phyloP scores from a whole-genome alignment of 2,797 vertebrate species.

The Siniperca undulata region DNA sequence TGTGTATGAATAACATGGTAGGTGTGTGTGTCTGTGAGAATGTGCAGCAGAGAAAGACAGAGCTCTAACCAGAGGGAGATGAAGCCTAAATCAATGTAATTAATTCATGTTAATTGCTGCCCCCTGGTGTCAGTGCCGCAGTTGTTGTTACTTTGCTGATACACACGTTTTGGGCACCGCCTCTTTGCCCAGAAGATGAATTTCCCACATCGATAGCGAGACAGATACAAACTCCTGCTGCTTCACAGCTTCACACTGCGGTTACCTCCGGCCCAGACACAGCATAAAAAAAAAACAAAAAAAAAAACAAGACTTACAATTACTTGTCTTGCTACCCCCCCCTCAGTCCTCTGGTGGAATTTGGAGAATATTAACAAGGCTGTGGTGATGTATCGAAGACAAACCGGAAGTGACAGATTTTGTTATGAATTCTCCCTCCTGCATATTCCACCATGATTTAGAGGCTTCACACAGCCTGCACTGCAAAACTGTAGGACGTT shows the following conservation, averaged over 20 bases:
- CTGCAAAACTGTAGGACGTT: conserved; percentile 67
- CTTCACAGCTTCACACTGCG: conserved; percentile 62
- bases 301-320: conserved; percentile 7
- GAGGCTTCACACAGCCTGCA: conserved; percentile 64
- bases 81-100: conserved; percentile 77
- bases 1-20: conserved; percentile 31
- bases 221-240: conserved; percentile 67
- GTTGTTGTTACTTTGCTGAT: conserved; percentile 76
- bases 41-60: conserved; percentile 40
- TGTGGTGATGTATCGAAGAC: conserved; percentile 71
- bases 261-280: conserved; percentile 45
- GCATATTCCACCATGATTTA: conserved; percentile 75
- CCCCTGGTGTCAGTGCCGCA: conserved; percentile 66
- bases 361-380: conserved; percentile 67
- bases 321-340: background rate
- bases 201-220: conserved; percentile 71
- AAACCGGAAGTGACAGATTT: conserved; percentile 74
- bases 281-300: background rate
- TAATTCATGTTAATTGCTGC: conserved; percentile 81
- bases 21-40: conserved; percentile 16
- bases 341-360: conserved; percentile 45
- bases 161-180: conserved; percentile 57
- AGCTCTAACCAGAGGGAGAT: conserved; percentile 49
- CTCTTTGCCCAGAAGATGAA: conserved; percentile 68
- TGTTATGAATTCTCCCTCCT: conserved; percentile 70